Evolutionary conservation across 2,797 vertebrate genomes (phyloP).

Genomic region (Phoeniculus purpureus): DNA sequence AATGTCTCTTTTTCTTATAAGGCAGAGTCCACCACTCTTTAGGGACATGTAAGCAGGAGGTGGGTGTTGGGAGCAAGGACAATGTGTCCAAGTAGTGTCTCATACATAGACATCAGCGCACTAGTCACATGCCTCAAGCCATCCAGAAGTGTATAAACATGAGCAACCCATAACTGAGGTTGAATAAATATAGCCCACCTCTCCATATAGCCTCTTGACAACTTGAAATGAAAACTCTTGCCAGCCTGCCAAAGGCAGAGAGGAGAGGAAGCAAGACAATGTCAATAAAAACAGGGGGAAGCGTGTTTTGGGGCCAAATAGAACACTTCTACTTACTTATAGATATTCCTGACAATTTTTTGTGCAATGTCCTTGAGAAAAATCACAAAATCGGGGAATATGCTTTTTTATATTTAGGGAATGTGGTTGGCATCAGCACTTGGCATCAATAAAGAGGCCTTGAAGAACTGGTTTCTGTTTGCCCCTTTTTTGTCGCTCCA

Average conservation of each 20-base stretch:
- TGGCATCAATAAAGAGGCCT: not conserved
- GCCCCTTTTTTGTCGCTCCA: not conserved
- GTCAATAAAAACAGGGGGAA: not conserved
- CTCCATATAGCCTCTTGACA: not conserved
- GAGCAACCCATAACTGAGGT: not conserved
- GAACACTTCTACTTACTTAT: not conserved
- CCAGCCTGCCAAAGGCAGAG: not conserved
- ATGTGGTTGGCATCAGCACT: not conserved
- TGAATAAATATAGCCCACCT: not conserved
- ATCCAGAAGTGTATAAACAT: not conserved
- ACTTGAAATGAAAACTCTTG: not conserved
- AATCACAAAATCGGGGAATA: not conserved
- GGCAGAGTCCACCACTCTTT: rapidly evolving
- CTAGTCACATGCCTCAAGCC: not conserved
- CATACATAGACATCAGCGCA: not conserved
- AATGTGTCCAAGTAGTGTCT: not conserved
- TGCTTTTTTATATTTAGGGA: not conserved
- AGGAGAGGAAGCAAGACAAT: not conserved
- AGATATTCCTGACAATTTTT: not conserved
- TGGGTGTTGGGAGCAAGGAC: not conserved
- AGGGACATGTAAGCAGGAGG: not conserved
- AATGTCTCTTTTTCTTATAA: not conserved
- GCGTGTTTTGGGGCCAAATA: not conserved
- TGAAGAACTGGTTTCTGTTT: not conserved
- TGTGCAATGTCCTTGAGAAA: not conserved